Percentiles rank a stretch among this genome's conserved stretches.
Conservation (phyloP, 1,140 invertebrate species). For the Lamellibrachia luymesi region DNA sequence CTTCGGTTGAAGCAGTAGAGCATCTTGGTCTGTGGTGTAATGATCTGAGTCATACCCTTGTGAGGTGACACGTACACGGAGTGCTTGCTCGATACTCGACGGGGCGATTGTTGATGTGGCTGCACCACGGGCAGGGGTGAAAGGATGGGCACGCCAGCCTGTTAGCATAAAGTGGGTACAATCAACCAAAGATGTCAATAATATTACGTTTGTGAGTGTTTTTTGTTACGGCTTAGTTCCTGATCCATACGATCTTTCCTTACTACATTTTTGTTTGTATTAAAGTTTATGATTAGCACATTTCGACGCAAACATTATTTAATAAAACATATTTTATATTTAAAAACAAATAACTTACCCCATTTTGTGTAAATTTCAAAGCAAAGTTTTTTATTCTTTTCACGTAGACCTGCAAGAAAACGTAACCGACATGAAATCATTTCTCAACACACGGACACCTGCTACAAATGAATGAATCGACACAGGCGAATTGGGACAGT, state of each 20-base stretch:
- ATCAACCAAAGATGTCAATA: slow-evolving; percentile 19
- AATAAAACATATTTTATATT: neutral
- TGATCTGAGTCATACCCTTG: slow-evolving; percentile 48
- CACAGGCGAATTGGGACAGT: neutral
- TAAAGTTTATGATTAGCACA: neutral
- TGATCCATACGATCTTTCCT: neutral
- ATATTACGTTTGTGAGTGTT: neutral
- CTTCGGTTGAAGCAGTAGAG: slow-evolving; percentile 86
- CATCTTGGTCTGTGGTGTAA: slow-evolving; percentile 58
- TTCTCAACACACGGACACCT: neutral
- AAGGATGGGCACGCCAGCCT: slow-evolving; percentile 50
- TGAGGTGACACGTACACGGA: slow-evolving; percentile 68
- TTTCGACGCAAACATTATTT: neutral
- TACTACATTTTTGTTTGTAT: neutral
- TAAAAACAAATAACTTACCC: slow-evolving; percentile 52
- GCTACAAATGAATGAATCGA: neutral
- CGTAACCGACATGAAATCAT: neutral
- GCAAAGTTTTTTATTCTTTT: slow-evolving; percentile 78
- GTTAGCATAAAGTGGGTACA: neutral
- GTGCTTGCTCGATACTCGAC: slow-evolving; percentile 69
- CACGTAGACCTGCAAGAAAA: slow-evolving; percentile 69
- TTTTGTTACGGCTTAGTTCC: neutral
- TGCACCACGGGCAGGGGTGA: slow-evolving; percentile 75
- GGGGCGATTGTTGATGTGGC: slow-evolving; percentile 66
- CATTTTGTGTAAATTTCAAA: slow-evolving; percentile 67